Conservation (phyloP, 2,797 vertebrate species). For the Liasis olivaceus region DNA sequence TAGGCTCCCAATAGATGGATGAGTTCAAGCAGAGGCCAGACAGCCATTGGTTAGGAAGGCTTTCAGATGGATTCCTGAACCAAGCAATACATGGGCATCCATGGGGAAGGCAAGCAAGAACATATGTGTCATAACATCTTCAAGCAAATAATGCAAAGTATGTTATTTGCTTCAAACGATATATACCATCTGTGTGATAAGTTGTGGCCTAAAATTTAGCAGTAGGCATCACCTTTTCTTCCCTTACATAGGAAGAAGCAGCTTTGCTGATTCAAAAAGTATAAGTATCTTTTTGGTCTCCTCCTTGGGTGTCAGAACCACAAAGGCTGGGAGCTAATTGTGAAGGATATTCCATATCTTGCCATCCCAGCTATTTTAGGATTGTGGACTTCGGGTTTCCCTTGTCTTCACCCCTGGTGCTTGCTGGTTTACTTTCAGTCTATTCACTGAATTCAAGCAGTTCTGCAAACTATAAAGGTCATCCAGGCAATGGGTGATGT, state of each 20-base stretch:
- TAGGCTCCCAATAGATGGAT: too few relatives aligned
- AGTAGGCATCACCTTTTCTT: neutral
- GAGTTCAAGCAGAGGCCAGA: too few relatives aligned
- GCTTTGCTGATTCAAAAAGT: neutral
- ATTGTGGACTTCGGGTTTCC: conserved; percentile 40
- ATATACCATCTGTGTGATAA: neutral
- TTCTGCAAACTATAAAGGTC: neutral
- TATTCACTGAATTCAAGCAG: neutral
- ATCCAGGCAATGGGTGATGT: conserved; percentile 7
- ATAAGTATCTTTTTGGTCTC: neutral
- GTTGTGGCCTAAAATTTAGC: neutral
- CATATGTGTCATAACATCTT: too few relatives aligned
- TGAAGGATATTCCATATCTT: neutral
- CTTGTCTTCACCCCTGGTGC: neutral
- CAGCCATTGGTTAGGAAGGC: too few relatives aligned
- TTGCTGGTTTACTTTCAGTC: neutral
- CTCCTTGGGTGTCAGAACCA: neutral
- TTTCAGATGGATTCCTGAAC: too few relatives aligned
- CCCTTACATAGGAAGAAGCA: neutral
- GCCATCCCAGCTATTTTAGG: neutral
- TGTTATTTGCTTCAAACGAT: neutral
- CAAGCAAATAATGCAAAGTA: too few relatives aligned
- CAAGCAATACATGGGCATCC: too few relatives aligned
- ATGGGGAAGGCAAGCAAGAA: too few relatives aligned
- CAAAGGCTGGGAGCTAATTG: neutral